Conservation (phyloP, 2,797 vertebrate species). For the Squalus acanthias region DNA sequence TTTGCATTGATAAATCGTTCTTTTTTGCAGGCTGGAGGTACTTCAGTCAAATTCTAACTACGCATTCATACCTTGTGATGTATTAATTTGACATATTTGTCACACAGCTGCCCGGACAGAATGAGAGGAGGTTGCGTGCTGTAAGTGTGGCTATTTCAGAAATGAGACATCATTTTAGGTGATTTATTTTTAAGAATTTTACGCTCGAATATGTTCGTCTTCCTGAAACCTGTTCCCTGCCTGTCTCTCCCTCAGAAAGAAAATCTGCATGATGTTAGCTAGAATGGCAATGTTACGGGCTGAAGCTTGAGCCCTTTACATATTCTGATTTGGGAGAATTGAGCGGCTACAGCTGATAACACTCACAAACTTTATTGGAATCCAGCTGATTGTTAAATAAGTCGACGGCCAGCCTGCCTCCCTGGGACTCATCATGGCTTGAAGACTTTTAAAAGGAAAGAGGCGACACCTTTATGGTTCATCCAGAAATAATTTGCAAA, state of each 20-base stretch:
- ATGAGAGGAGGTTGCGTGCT: conserved; percentile 49
- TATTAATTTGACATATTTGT: conserved; percentile 72
- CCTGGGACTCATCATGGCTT: not conserved
- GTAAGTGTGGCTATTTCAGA: conserved; percentile 56
- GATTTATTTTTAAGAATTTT: conserved; percentile 44
- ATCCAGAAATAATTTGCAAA: conserved; percentile 47
- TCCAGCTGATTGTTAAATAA: conserved; percentile 25
- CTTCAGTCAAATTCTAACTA: conserved; percentile 77
- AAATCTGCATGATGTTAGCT: not conserved
- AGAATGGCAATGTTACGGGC: not conserved
- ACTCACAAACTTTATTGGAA: conserved; percentile 25
- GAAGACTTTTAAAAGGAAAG: conserved; percentile 36
- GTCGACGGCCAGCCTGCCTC: not conserved
- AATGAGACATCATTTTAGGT: conserved; percentile 49
- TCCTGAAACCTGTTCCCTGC: conserved; percentile 12
- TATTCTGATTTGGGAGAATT: not conserved
- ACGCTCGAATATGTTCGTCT: conserved; percentile 42
- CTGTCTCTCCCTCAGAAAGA: conserved; percentile 1
- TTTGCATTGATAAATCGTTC: conserved; percentile 99
- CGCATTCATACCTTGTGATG: conserved; percentile 71
- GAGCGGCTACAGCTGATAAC: not conserved
- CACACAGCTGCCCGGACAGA: conserved; percentile 54
- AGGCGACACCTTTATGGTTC: conserved; percentile 46
- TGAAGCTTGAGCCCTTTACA: not conserved
- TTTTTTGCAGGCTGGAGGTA: conserved; percentile 74